Base-by-base conservation (phyloP, 2,888 invertebrate species). In the Leptarthrus brevirostris region DNA sequence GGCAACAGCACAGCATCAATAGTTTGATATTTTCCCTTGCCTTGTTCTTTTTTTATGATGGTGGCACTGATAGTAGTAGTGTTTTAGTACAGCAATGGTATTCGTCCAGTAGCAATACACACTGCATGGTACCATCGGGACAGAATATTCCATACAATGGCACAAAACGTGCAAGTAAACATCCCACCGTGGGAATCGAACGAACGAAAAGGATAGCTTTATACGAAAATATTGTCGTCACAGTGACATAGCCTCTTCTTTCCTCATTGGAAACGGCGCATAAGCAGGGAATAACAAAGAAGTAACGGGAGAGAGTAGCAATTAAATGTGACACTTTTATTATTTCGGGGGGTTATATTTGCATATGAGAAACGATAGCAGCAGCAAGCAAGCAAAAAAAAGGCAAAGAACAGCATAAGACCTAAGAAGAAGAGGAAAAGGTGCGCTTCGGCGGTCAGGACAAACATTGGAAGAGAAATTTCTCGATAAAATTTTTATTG, bases 1-100 rank as follows among this genome's bases (percentile, higher is more conserved):
- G 69, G 69, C 69, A 69, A 69, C 69, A 66, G 64, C 47, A 26
- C 69, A 52, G 26, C 52, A 69, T 69, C 69, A 69, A 69, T 69
- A 69, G 69, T 52, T 24, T 22, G 52, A 30, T 69, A 20, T 64
- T 64, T 64, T 22, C 47, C 26, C 24, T 64, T 20, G 44, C 44
- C 26, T 16, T 18, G 8, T 49, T 18, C 2, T 49, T 47, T 44
- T 44, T 64, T 47, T 12, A 64, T 64, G 64, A 24, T 18, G 64
- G 64, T 64, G 18, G 40, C 10, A 61, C 12, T n/a, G 44, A 6
- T 14, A 4, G 6, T 40, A n/a, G 40, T 12, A 40, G 40, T 44
- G 30, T 30, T 3, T 30, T 8, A 30, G 30, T 30, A 30, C 3
- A 5, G 8, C 8, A 30, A 30, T 30, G 30, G 3, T 30, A 5